A percentile compares a stretch with the other conserved stretches of the same genome.
Conservation (phyloP, 2,113 vertebrate genomes). For the Rhinogobius similis region DNA sequence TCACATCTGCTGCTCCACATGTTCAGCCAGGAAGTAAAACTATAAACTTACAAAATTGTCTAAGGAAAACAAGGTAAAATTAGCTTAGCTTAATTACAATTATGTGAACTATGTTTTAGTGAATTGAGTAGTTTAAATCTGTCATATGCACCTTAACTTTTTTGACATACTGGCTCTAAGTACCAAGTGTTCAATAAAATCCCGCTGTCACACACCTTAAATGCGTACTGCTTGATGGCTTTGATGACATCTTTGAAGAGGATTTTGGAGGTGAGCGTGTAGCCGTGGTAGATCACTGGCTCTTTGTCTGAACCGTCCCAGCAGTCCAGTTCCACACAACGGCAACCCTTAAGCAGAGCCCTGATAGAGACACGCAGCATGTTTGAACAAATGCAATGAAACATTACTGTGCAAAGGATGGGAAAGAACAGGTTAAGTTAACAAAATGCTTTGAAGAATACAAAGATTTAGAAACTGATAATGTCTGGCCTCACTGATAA, state of each 20-base stretch:
- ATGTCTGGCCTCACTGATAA: background rate
- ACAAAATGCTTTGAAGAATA: background rate
- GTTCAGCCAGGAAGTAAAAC: too few species aligned
- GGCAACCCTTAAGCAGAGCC: constrained; percentile 92
- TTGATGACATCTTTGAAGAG: constrained; percentile 91
- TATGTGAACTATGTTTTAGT: too few species aligned
- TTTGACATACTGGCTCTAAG: too few species aligned
- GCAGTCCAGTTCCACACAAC: constrained; percentile 95
- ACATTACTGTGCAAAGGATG: background rate
- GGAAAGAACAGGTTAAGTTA: too few species aligned
- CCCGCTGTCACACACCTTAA: constrained; percentile 89
- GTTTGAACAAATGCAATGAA: background rate
- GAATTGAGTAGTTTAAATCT: too few species aligned
- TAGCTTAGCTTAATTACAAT: too few species aligned
- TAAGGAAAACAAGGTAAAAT: too few species aligned
- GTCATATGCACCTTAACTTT: too few species aligned
- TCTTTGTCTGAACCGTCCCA: constrained; percentile 91
- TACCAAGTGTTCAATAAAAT: background rate
- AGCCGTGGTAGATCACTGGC: constrained; percentile 93
- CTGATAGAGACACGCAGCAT: constrained; percentile 65
- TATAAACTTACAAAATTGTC: too few species aligned
- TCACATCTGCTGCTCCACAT: too few species aligned
- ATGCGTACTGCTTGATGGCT: constrained; percentile 92
- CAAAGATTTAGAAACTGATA: background rate
- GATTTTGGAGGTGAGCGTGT: constrained; percentile 95